Percentiles rank a stretch among this genome's conserved stretches.
These are phyloP conservation scores for Frankliniella intonsa DNA, from an alignment of 2,888 invertebrate species.

Conservation along the genomic window DNA sequence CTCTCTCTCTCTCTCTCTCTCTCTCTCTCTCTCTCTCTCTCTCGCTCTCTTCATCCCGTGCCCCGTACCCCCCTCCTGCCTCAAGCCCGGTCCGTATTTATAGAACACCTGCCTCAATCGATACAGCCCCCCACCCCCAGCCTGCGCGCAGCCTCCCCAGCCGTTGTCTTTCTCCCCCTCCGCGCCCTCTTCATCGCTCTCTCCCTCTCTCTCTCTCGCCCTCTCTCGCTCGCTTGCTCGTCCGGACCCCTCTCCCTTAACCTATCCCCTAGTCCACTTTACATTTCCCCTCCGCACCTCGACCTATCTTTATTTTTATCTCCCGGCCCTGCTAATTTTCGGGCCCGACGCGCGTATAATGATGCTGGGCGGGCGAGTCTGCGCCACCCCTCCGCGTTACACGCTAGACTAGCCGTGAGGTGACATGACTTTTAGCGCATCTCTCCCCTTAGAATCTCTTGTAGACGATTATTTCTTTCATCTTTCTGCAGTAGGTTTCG, in stretches of 20 bases:
- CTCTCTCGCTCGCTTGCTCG: not conserved
- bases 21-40: not conserved
- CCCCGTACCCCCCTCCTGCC: conserved; percentile 26
- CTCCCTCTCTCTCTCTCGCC: not conserved
- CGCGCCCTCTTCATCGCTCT: not conserved
- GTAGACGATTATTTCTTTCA: too few species aligned
- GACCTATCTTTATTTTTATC: too few species aligned
- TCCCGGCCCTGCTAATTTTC: not conserved
- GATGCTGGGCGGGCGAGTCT: not conserved
- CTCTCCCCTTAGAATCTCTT: too few species aligned
- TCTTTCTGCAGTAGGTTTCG: too few species aligned
- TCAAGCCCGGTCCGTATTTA: not conserved
- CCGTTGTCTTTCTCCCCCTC: not conserved
- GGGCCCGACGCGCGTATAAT: not conserved
- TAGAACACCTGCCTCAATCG: conserved; percentile 22
- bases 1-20: not conserved
- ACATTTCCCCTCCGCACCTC: too few species aligned
- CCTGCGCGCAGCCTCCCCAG: too few species aligned
- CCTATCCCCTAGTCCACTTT: too few species aligned
- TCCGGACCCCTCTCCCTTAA: too few species aligned
- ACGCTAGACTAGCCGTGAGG: too few species aligned
- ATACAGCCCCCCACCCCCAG: not conserved
- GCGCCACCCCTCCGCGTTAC: too few species aligned
- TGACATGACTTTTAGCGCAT: too few species aligned
- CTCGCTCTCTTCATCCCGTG: not conserved